These are phyloP conservation scores for Gari tellinella DNA, from an alignment of 2,888 invertebrate species.

Conservation along the genomic window DNA sequence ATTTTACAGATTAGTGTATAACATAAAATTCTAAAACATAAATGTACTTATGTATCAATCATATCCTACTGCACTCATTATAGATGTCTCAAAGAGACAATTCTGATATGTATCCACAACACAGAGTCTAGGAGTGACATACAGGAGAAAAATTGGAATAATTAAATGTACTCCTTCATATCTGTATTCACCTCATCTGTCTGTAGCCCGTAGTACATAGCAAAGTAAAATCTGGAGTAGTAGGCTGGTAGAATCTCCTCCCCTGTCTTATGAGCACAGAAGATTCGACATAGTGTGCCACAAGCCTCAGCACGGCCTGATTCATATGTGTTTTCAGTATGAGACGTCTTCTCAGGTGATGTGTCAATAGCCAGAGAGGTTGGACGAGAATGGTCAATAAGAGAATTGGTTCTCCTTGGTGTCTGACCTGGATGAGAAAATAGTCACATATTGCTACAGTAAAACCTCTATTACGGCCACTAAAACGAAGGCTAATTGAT, in stretches of 20 bases:
- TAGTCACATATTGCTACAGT: not conserved
- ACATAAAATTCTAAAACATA: too few species aligned
- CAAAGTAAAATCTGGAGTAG: slow-evolving; percentile 96
- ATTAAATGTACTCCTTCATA: not conserved
- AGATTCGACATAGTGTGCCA: slow-evolving; percentile 96
- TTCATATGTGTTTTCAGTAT: slow-evolving; percentile 81
- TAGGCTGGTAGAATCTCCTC: slow-evolving; percentile 96
- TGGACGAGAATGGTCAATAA: slow-evolving; percentile 78
- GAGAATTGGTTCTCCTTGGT: slow-evolving; percentile 77
- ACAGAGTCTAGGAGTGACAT: too few species aligned
- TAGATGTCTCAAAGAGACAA: too few species aligned
- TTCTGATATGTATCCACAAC: too few species aligned
- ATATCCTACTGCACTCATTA: too few species aligned
- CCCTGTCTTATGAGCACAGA: slow-evolving; percentile 97
- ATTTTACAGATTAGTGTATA: too few species aligned
- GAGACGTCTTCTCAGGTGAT: slow-evolving; percentile 61
- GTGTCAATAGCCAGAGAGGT: slow-evolving; percentile 74
- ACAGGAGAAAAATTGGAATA: not conserved
- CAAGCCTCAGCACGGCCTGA: slow-evolving; percentile 96
- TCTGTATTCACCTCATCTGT: slow-evolving; percentile 85
- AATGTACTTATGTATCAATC: too few species aligned
- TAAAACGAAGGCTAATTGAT: too few species aligned
- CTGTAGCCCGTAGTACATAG: slow-evolving; percentile 93
- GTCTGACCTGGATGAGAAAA: slow-evolving; percentile 49
- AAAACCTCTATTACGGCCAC: too few species aligned